phyloP scores from a whole-genome alignment of 2,797 vertebrate genomes.

The Mionectes olivaceus region DNA sequence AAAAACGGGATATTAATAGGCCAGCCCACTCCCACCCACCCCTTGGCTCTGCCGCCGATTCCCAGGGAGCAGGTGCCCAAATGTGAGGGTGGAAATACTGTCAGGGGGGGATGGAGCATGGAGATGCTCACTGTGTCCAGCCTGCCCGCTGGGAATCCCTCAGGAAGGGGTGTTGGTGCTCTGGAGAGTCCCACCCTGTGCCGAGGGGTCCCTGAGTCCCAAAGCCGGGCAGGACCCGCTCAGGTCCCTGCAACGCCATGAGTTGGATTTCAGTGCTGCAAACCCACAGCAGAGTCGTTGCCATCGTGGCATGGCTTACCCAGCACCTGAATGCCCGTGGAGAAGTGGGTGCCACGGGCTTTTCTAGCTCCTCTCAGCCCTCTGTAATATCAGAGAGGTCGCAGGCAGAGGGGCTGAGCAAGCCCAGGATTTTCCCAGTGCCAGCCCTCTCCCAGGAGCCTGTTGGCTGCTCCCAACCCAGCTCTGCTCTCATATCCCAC shows the following conservation, averaged over 20 bases:
- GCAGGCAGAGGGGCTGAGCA: neutral
- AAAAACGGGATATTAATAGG: neutral
- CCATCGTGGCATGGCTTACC: fast-evolving
- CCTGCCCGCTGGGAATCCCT: fast-evolving
- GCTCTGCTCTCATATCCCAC: neutral
- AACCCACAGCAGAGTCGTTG: fast-evolving
- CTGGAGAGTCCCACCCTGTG: neutral
- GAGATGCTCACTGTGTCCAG: neutral
- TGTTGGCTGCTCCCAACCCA: fast-evolving
- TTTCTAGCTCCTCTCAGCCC: neutral
- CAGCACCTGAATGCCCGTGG: fast-evolving
- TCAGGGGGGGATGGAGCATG: neutral
- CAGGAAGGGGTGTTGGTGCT: neutral
- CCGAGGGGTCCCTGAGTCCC: fast-evolving
- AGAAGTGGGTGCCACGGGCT: fast-evolving
- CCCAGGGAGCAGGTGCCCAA: neutral
- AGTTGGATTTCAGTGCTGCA: neutral
- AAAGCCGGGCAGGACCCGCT: fast-evolving
- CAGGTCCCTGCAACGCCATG: fast-evolving
- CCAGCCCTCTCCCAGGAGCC: neutral
- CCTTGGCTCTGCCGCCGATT: neutral
- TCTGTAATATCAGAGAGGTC: fast-evolving
- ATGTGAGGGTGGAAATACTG: neutral
- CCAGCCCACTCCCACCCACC: neutral
- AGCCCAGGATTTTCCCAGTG: neutral